These are phyloP conservation scores for Metalampra italica DNA, from an alignment of 2,888 invertebrate genomes.

Conservation along the genomic window DNA sequence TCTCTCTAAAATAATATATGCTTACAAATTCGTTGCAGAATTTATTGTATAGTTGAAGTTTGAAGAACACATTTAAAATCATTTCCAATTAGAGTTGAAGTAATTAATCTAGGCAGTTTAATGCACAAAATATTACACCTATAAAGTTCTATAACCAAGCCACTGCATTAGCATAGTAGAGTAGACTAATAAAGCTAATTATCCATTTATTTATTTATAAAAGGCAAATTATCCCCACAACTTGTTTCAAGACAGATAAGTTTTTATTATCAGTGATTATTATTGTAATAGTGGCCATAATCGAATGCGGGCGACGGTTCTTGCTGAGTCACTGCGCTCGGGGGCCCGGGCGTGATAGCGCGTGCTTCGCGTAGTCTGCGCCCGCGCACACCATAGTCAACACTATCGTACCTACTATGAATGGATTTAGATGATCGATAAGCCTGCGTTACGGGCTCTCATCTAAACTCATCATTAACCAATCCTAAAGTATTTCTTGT, in stretches of 20 bases:
- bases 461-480: background rate
- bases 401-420: background rate
- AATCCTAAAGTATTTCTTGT: background rate
- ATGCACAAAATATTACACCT: no score
- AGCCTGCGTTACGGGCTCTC: background rate
- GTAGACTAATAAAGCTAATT: no score
- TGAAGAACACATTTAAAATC: no score
- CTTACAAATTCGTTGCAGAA: no score
- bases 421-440: background rate
- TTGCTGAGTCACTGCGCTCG: constrained; percentile 35
- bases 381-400: constrained; percentile 10
- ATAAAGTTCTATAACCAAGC: no score
- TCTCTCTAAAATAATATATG: no score
- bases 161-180: no score
- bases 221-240: no score
- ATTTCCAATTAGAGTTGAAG: no score
- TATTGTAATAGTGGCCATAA: background rate
- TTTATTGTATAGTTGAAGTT: no score
- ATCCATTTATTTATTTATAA: no score
- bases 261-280: background rate
- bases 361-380: constrained; percentile 5
- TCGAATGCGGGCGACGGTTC: constrained; percentile 10
- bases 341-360: background rate
- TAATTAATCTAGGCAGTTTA: no score
- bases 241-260: background rate